Base-by-base conservation (phyloP, 2,113 vertebrate genomes). In the Grus americana region DNA sequence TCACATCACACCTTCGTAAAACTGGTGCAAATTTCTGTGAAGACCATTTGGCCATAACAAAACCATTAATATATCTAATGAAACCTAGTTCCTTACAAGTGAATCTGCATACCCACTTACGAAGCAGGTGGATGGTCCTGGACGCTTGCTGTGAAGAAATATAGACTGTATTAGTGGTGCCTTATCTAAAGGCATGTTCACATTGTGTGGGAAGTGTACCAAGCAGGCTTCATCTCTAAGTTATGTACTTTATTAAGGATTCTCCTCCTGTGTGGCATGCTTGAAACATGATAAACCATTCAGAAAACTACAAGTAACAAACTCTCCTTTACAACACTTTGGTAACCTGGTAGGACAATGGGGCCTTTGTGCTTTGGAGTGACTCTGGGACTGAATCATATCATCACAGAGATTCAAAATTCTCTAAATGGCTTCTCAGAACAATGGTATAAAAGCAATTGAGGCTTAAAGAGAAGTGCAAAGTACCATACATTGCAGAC, bases 391-490 rank as follows among this genome's bases (percentile, higher is more conserved):
- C 83, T 88, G 50, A 92, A 58, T 88, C 89, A 46, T 94, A 88
- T 90, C 91, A 91, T 86, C 72, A 21, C 40, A 78, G 70, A 5
- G 29, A 88, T 90, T 92, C 90, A 84, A 90, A 96, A 95, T 91
- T 88, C 79, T 86, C 74, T 79, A 91, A 50, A 79, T 11, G 27
- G 72, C 76, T 96, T 89, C 80, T 86, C 54, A 93, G 86, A 96
- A 97, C 94, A 97, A 97, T 93, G 52, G 88, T 38, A 92, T 67
- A 86, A 83, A 79, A 82, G 73, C 68, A 62, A 52, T 30, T 34
- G 81, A 91, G 91, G 91, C 79, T 98, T 96, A 97, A 94, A 58
- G 54, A 81, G 29, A 92, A 84, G 90, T 79, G 79, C 90, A 83
- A 95, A 96, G 92, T 95, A 68, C 59, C 55, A 75, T 9, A 93